Base-by-base conservation (phyloP, 2,888 invertebrate species). In the Mamestra brassicae region DNA sequence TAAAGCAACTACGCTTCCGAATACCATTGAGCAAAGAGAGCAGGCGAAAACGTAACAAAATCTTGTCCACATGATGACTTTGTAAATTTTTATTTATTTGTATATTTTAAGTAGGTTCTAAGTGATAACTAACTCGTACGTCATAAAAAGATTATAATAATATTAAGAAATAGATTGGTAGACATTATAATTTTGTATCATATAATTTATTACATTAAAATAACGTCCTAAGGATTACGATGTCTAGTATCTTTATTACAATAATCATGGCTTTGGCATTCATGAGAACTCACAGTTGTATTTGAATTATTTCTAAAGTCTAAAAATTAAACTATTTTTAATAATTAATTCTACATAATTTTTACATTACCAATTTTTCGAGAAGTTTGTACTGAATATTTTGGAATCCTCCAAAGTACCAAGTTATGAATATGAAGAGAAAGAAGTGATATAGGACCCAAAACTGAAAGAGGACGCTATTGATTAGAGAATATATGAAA, bases 401-500 rank as follows among this genome's bases (percentile, higher is more conserved):
- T 81, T 97, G 97, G 87, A 97, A 97, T 6, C 97, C 97, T 38
- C 97, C 97, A 75, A 96, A 96, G 81, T 95, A 94, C 88, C 96
- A 94, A 47, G 97, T 97, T 11, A 97, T 92, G 62, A 96, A 91
- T 17, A 97, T 85, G 81, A 97, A 96, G 38, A 97, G 85, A 38
- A 97, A 80, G 8, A 97, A 97, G 83, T 97, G 97, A 67, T 95
- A 93, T 17, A 97, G 80, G 42, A 97, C 97, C 95, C 97, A 96
- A 86, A 95, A 96, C 83, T 96, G 96, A 81, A 97, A 97, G 47
- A 95, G 42, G 67, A 91, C 86, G 76, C 93, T 96, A 15, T 91
- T 91, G 3, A 96, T 88, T 36, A 97, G 88, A 17, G 93, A 91
- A 71, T 96, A 97, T 1, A 95, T 86, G 71, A 97, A 96, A 42